Conservation (phyloP, 2,797 vertebrate genomes). For the Pangasius djambal region DNA sequence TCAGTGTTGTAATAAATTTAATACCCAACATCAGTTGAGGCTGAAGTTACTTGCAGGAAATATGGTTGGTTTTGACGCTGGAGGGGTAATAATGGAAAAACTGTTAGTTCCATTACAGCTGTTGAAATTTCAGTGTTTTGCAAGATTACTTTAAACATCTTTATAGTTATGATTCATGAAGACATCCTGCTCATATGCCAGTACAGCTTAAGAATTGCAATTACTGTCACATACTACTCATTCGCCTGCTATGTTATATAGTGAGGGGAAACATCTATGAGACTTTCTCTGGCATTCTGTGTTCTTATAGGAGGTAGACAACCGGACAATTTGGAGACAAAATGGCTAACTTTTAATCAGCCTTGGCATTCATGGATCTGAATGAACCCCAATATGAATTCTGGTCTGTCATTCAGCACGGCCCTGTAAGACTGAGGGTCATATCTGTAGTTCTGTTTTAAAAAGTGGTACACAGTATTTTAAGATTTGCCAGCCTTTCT, state of each 20-base stretch:
- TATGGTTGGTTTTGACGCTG: constrained; percentile 18
- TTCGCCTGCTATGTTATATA: background rate
- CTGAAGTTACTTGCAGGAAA: constrained; percentile 13
- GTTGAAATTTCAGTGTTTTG: constrained; percentile 14
- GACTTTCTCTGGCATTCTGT: background rate
- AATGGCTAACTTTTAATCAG: background rate
- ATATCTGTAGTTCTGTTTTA: background rate
- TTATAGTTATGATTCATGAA: constrained; percentile 22
- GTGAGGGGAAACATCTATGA: background rate
- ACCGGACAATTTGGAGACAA: background rate
- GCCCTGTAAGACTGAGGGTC: background rate
- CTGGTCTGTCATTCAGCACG: background rate
- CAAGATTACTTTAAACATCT: constrained; percentile 9
- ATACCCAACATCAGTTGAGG: constrained; percentile 21
- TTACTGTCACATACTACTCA: background rate
- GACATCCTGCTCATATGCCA: constrained; percentile 13
- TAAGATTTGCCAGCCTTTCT: background rate
- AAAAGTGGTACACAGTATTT: background rate
- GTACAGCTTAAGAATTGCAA: background rate
- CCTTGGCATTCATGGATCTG: background rate
- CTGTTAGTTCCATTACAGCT: constrained; percentile 30
- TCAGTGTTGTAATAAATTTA: constrained; percentile 10
- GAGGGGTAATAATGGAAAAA: constrained; percentile 15
- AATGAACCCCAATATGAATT: background rate
- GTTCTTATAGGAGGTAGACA: background rate